Evolutionary conservation across 1,140 invertebrate genomes (phyloP).

Genomic region (Lepidurus couesii): DNA sequence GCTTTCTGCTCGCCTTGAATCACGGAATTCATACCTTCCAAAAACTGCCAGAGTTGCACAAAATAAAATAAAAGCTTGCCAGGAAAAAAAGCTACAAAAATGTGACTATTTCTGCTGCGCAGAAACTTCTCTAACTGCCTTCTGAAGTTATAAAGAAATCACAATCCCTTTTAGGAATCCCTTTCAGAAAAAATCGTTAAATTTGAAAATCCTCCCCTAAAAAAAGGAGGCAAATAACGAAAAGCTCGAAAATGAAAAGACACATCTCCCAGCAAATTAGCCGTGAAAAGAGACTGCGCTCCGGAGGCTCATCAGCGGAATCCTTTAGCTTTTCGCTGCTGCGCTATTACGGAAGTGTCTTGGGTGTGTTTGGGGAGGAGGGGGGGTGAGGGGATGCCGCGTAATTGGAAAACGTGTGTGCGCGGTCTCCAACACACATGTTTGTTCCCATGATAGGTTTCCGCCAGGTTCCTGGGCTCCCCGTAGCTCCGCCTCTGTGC

Average conservation of each 20-base stretch:
- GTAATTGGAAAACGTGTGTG: slow-evolving; percentile 11
- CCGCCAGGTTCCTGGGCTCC: background rate
- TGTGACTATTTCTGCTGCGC: too few relatives aligned
- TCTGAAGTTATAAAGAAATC: background rate
- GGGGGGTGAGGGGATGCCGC: background rate
- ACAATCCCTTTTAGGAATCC: background rate
- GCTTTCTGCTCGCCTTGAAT: too few relatives aligned
- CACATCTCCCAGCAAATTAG: background rate
- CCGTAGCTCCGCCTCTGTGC: background rate
- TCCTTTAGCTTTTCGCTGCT: slow-evolving; percentile 6
- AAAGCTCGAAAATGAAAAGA: background rate
- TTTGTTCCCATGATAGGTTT: slow-evolving; percentile 15
- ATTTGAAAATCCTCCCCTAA: background rate
- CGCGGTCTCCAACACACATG: slow-evolving; percentile 17
- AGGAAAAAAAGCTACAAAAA: too few relatives aligned
- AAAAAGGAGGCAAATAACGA: background rate
- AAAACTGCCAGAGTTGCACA: too few relatives aligned
- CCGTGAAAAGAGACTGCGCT: background rate
- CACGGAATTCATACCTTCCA: too few relatives aligned
- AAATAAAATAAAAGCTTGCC: too few relatives aligned
- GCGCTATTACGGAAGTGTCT: background rate
- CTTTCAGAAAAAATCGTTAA: background rate
- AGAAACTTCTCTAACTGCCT: too few relatives aligned
- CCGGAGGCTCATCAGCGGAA: background rate
- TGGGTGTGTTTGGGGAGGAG: background rate